Evolutionary conservation across 2,888 invertebrate genomes (phyloP), one percentile per base, ranked within the genome.

Genomic region (Trypoxylon attenuatum): DNA sequence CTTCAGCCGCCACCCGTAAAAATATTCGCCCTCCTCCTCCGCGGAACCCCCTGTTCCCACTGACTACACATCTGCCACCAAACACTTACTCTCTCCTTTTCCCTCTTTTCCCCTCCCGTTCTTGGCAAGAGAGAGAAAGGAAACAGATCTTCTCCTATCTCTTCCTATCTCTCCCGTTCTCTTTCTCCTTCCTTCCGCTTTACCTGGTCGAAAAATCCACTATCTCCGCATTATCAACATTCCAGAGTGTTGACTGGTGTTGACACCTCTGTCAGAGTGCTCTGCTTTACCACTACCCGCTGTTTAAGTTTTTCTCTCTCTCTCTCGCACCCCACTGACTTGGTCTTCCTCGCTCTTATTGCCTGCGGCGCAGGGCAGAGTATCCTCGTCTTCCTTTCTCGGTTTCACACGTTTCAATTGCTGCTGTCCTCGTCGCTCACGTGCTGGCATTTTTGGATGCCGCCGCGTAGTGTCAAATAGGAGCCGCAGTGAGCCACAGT

Each of bases 191-290:
- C 13, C 8, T 3, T 33, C 33, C 4, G 5, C 33, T 13, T 1
- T 33, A 10, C 13, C 60, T 52, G 41, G 65, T 62, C 46, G 57
- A 69, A 65, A 61, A 74, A 69, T 71, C 51, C 70, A 62, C 69
- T 76, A 73, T 82, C 75, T 76, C 73, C 62, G 74, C 68, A 80
- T 79, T 75, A 83, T 81, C 80, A 73, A 79, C 83, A 85, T 85
- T 85, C 84, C 85, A 77, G 71, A 84, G 78, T 83, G 82, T 85
- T 83, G 84, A 84, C 82, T 70, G 84, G 78, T 83, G 82, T 85
- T 83, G 84, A 84, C 82, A 84, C 82, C 81, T 80, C 74, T 81
- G 77, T 82, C 79, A 82, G 77, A 73, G 71, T 70, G 57, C 72
- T 78, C 73, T 75, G 69, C 65, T 55, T 71, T 73, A 61, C 71